Evolutionary conservation across 1,140 invertebrate species (phyloP), one percentile per base, ranked within the genome.

Genomic region (Cyphomyrmex costatus): DNA sequence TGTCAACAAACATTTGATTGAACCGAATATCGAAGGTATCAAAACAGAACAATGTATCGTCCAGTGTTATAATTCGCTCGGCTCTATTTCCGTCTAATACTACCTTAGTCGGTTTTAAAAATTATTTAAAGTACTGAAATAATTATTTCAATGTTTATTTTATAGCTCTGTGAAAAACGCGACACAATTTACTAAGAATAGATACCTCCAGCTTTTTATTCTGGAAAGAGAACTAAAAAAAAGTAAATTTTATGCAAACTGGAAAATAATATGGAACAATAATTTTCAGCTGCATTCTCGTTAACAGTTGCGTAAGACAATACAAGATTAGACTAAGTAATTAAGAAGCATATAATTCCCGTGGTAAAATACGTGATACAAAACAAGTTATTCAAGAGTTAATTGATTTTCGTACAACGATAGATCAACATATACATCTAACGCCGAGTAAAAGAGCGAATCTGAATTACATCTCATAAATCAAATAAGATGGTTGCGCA

Each of bases 31-130:
- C n/a, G 94, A 95, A 84, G 86, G 89, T 66, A 92, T 95, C 49
- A 94, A 95, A 92, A 94, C 94, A n/a, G 94, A 95, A 78, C 95
- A 95, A 84, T 93, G 94, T 46, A 94, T 95, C 33, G 91, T 95
- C 76, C 95, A 95, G 73, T 95, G 95, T 90, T 94, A 92, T 51
- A 95, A 95, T 87, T 93, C 91, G 42, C 76, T 88, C 33, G 84
- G 89, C 27, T 91, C 70, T 27, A 87, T 58, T 4, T 90, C 90
- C 27, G 36, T 74, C 46, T 79, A 88, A 82, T 27, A 88, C 49
- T 71, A 24, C 46, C 0, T 42, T 14, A 68, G 30, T 24, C 36
- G 36, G 16, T 42, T 36, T 56, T 76, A 24, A 70, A n/a, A 60
- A 3, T 19, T 24, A 24, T 21, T 73, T 70, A 42, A 19, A 61